Evolutionary conservation across 1,140 invertebrate species (phyloP).

Genomic region (Drosophila erecta): DNA sequence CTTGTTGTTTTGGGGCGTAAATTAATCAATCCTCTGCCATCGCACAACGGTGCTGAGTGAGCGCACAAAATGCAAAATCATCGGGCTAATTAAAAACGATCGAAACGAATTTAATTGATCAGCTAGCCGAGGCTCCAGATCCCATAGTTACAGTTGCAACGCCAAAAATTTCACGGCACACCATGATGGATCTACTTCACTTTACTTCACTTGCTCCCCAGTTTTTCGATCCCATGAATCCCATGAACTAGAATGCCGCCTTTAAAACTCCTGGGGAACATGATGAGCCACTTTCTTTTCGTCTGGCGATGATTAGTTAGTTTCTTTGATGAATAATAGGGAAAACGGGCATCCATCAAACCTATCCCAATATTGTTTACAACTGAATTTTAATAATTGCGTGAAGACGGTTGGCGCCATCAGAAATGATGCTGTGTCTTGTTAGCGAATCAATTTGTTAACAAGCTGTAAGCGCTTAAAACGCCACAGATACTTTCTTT

Average conservation of each 20-base stretch:
- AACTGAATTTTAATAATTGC: constrained; percentile 56
- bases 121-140: constrained; percentile 46
- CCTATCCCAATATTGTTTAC: constrained; percentile 56
- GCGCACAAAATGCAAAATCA: constrained; percentile 75
- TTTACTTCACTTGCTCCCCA: constrained; percentile 33
- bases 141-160: constrained; percentile 56
- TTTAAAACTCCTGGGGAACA: constrained; percentile 49
- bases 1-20: constrained; percentile 24
- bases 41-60: constrained; percentile 61
- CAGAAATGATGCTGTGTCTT: constrained; percentile 52
- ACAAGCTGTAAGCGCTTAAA: constrained; percentile 58
- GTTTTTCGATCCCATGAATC: constrained; percentile 21
- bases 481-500: constrained; percentile 28
- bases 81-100: constrained; percentile 83
- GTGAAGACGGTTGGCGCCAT: constrained; percentile 69
- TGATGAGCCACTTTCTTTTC: constrained; percentile 69
- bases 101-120: constrained; percentile 84
- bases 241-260: constrained; percentile 37
- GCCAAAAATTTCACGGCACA: constrained; percentile 70
- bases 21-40: constrained; percentile 49
- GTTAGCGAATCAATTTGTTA: constrained; percentile 79
- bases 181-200: constrained; percentile 58
- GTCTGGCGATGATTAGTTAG: constrained; percentile 61
- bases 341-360: constrained; percentile 44
- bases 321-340: constrained; percentile 17